phyloP scores from a whole-genome alignment of 2,888 invertebrate genomes.

The Alentia gelatinosa region DNA sequence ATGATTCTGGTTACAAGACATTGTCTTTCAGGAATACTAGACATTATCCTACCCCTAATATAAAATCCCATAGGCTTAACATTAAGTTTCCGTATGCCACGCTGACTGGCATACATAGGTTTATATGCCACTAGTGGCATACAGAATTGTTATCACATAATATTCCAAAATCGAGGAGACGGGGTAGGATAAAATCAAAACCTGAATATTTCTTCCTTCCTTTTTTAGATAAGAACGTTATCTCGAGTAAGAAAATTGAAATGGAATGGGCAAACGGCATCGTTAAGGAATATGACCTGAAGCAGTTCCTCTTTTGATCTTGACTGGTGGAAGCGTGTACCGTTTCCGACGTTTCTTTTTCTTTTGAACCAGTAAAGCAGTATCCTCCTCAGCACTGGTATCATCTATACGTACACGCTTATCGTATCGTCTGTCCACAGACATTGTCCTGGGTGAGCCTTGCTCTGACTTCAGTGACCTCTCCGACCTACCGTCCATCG shows the following conservation, averaged over 20 bases:
- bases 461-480: not conserved
- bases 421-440: not conserved
- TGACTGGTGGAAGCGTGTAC: not conserved
- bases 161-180: too few relatives aligned
- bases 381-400: not conserved
- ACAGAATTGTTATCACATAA: too few relatives aligned
- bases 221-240: not conserved
- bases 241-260: not conserved
- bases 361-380: not conserved
- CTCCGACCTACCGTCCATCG: not conserved
- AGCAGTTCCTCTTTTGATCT: not conserved
- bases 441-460: not conserved
- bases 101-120: too few relatives aligned
- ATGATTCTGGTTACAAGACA: too few relatives aligned
- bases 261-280: not conserved
- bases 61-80: too few relatives aligned
- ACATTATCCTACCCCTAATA: too few relatives aligned
- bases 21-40: too few relatives aligned
- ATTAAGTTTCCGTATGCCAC: too few relatives aligned
- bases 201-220: not conserved
- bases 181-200: too few relatives aligned
- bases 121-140: too few relatives aligned
- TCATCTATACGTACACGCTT: not conserved
- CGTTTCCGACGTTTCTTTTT: not conserved
- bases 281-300: not conserved